Percentiles rank a stretch among this genome's conserved stretches.
Conservation (phyloP, 92 coral and sea anemone genomes). For the Zoanthus gigantus region DNA sequence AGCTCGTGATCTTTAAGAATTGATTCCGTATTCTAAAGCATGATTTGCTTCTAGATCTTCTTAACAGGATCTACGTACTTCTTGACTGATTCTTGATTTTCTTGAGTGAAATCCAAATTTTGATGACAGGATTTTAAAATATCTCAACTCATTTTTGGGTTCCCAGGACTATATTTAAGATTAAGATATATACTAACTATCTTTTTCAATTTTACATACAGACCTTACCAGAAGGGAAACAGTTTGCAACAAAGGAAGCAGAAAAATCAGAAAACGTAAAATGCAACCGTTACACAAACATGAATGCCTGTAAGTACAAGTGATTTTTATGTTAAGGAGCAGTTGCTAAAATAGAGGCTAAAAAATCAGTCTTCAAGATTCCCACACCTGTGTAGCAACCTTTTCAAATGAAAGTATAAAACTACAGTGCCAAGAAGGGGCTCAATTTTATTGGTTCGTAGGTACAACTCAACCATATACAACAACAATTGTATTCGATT, state of each 20-base stretch:
- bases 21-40: too few relatives aligned
- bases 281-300: slow-evolving; percentile 17
- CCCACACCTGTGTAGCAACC: too few relatives aligned
- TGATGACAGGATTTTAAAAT: not conserved
- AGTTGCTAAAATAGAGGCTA: too few relatives aligned
- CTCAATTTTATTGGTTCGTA: too few relatives aligned
- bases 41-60: not conserved
- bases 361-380: too few relatives aligned
- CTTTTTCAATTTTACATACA: not conserved
- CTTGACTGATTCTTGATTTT: not conserved
- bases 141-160: not conserved
- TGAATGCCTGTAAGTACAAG: slow-evolving; percentile 26
- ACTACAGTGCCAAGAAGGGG: too few relatives aligned
- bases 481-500: too few relatives aligned
- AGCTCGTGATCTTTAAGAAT: too few relatives aligned
- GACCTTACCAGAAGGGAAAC: slow-evolving; percentile 26
- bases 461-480: too few relatives aligned
- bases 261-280: slow-evolving; percentile 22
- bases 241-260: slow-evolving; percentile 19
- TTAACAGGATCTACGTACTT: too few relatives aligned
- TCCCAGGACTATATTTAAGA: not conserved
- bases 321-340: not conserved
- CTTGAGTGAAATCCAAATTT: not conserved
- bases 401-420: too few relatives aligned
- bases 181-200: too few relatives aligned